Evolutionary conservation across 2,797 vertebrate species (phyloP).

Genomic region (Coilia nasus): DNA sequence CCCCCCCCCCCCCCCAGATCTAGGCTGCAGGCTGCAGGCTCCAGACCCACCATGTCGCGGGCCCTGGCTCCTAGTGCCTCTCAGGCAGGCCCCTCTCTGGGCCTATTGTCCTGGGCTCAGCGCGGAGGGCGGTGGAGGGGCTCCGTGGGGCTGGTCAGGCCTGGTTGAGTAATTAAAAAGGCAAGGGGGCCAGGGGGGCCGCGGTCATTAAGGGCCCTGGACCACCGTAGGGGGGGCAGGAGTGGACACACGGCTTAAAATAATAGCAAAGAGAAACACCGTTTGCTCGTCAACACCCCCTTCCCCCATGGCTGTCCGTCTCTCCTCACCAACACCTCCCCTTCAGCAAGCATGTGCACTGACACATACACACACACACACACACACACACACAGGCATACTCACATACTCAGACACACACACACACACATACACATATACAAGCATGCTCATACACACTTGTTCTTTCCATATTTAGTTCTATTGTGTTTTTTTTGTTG

Average conservation of each 20-base stretch:
- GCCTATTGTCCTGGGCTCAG: constrained; percentile 65
- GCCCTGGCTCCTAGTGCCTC: constrained; percentile 28
- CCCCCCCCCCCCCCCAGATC: background rate
- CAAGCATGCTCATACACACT: constrained; percentile 29
- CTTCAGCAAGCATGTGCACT: background rate
- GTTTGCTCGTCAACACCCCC: constrained; percentile 45
- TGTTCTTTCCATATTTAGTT: constrained; percentile 8
- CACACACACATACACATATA: background rate
- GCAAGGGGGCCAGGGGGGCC: constrained; percentile 65
- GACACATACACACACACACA: background rate
- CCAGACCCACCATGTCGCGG: background rate
- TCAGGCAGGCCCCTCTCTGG: constrained; percentile 61
- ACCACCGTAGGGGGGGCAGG: constrained; percentile 15
- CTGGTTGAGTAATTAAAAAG: constrained; percentile 80
- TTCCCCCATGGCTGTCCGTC: constrained; percentile 45
- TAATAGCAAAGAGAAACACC: constrained; percentile 45
- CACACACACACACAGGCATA: background rate
- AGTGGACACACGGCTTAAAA: constrained; percentile 15
- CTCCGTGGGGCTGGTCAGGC: constrained; percentile 78
- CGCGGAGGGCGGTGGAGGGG: constrained; percentile 55
- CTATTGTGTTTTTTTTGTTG: background rate
- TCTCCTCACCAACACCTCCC: constrained; percentile 23
- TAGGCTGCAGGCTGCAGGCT: background rate
- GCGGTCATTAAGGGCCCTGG: constrained; percentile 68
- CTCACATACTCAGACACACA: background rate